These are phyloP conservation scores for Hemiprocne comata DNA, from an alignment of 2,113 vertebrate genomes.

Conservation along the genomic window DNA sequence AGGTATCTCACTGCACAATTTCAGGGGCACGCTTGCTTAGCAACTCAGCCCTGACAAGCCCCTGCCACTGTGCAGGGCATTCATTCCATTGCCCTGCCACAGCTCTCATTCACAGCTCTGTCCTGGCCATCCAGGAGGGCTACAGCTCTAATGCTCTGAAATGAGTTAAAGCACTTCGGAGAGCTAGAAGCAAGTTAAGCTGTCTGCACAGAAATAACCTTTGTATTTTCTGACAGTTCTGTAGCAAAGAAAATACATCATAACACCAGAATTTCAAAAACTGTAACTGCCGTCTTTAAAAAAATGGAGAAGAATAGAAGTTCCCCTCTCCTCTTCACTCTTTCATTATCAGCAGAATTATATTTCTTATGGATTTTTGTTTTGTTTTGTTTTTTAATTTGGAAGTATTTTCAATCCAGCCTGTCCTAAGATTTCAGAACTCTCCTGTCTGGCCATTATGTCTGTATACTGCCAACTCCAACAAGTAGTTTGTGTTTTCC, in stretches of 20 bases:
- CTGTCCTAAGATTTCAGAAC: not conserved
- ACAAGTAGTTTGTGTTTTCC: not conserved
- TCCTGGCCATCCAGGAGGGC: not conserved
- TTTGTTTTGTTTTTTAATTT: not conserved
- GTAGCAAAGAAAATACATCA: conserved; percentile 2
- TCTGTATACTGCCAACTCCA: not conserved
- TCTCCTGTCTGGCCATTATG: not conserved
- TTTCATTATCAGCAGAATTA: not conserved
- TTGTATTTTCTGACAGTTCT: conserved; percentile 43
- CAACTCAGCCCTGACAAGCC: not conserved
- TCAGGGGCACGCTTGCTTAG: not conserved
- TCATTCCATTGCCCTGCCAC: not conserved
- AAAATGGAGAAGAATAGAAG: not conserved
- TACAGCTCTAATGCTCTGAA: not conserved
- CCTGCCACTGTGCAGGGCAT: not conserved
- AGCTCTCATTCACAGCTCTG: not conserved
- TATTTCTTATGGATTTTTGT: not conserved
- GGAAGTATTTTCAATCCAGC: not conserved
- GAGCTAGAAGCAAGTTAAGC: conserved; percentile 25
- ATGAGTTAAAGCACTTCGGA: conserved; percentile 14
- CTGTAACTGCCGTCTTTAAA: not conserved
- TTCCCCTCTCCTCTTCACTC: not conserved
- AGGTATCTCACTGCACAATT: not conserved
- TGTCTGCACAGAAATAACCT: conserved; percentile 18
- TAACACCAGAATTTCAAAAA: conserved; percentile 30